phyloP scores from a whole-genome alignment of 2,888 invertebrate genomes.

The Brachyptera putata region DNA sequence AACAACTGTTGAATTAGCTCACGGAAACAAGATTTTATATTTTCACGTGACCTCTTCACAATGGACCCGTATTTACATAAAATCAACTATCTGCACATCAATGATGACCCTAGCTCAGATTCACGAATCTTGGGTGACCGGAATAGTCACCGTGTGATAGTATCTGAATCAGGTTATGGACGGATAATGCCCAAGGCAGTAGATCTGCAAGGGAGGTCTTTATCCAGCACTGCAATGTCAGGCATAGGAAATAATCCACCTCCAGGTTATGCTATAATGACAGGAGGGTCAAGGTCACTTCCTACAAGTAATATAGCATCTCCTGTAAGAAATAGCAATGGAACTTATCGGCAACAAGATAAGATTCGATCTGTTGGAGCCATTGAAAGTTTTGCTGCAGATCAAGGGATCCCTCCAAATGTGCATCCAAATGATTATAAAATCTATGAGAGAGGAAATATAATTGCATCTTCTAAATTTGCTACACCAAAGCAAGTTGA shows the following conservation, averaged over 20 bases:
- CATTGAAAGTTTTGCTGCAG: slow-evolving; percentile 61
- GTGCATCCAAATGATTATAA: slow-evolving; percentile 47
- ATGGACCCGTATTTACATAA: slow-evolving; percentile 36
- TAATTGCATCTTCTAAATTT: slow-evolving; percentile 72
- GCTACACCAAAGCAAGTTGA: slow-evolving; percentile 72
- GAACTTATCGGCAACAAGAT: slow-evolving; percentile 30
- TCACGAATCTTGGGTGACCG: slow-evolving; percentile 19
- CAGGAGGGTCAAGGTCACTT: slow-evolving; percentile 33
- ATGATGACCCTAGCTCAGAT: slow-evolving; percentile 25
- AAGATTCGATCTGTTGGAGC: slow-evolving; percentile 56
- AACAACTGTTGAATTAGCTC: too few relatives aligned
- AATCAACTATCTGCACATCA: slow-evolving; percentile 32
- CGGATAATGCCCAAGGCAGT: slow-evolving; percentile 44
- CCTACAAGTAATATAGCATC: slow-evolving; percentile 35
- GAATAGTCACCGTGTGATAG: slow-evolving; percentile 24
- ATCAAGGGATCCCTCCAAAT: slow-evolving; percentile 46
- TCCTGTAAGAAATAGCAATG: slow-evolving; percentile 33
- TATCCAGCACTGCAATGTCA: slow-evolving; percentile 33
- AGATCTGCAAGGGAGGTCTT: slow-evolving; percentile 32
- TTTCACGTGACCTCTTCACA: too few relatives aligned
- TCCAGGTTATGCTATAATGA: slow-evolving; percentile 27
- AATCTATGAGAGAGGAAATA: slow-evolving; percentile 66
- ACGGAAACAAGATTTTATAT: too few relatives aligned
- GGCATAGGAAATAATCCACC: slow-evolving; percentile 26
- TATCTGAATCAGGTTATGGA: slow-evolving; percentile 42